Evolutionary conservation across 2,113 vertebrate genomes (phyloP).

Genomic region (Tetrax tetrax): DNA sequence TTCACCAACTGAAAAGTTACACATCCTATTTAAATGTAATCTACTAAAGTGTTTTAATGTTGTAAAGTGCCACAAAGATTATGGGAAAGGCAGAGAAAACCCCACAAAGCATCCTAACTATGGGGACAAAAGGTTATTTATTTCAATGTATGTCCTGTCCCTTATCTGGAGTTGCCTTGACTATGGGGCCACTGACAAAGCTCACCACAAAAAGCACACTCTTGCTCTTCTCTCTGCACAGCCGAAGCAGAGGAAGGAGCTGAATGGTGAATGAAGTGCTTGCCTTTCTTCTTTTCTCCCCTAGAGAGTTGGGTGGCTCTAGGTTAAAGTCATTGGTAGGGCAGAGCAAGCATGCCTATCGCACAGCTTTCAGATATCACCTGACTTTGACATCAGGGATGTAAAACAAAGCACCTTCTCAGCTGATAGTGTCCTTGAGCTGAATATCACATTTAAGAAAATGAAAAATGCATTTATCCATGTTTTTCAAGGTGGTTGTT

Average conservation of each 20-base stretch:
- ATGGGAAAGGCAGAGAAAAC: not conserved
- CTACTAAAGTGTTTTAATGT: not conserved
- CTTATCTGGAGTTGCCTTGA: not conserved
- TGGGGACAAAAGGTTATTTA: not conserved
- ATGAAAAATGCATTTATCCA: not conserved
- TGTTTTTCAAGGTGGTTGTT: not conserved
- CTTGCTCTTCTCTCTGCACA: not conserved
- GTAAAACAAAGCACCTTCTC: not conserved
- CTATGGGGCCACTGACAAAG: not conserved
- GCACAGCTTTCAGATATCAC: not conserved
- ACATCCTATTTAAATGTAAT: not conserved
- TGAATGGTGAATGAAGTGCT: not conserved
- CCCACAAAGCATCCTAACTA: not conserved
- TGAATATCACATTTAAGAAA: not conserved
- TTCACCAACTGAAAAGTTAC: not conserved
- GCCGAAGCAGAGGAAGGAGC: not conserved
- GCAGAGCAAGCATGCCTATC: not conserved
- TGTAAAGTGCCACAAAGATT: not conserved
- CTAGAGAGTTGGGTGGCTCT: not conserved
- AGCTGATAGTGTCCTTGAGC: not conserved
- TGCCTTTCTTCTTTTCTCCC: not conserved
- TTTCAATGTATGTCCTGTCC: not conserved
- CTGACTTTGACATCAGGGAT: not conserved
- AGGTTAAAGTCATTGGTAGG: slow-evolving; percentile 4
- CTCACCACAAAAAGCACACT: not conserved